These are phyloP conservation scores for Denticeps clupeoides DNA, from an alignment of 2,797 vertebrate genomes.

Conservation along the genomic window DNA sequence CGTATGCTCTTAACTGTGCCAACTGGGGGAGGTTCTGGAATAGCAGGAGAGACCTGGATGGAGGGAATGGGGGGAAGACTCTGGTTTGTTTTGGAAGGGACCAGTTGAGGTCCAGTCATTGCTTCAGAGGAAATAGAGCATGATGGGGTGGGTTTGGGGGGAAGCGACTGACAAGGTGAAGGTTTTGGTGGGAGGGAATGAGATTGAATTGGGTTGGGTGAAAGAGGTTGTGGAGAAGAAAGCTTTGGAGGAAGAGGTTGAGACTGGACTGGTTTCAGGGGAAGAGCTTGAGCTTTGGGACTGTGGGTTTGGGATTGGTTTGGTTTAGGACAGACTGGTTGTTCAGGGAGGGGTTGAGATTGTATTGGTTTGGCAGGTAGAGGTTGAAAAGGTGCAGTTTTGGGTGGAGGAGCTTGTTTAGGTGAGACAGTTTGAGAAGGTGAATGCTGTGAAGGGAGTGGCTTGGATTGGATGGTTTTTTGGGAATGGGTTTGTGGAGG, in stretches of 20 bases:
- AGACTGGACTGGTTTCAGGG: background rate
- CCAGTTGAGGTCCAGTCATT: too few relatives aligned
- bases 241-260: background rate
- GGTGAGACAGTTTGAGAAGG: too few relatives aligned
- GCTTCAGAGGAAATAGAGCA: too few relatives aligned
- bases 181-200: background rate
- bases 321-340: too few relatives aligned
- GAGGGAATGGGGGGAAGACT: background rate
- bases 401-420: too few relatives aligned
- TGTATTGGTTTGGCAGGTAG: background rate
- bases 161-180: constrained; percentile 29
- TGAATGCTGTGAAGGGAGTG: background rate
- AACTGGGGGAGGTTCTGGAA: constrained; percentile 55
- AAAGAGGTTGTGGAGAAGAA: background rate
- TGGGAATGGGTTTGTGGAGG: constrained; percentile 31
- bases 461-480: background rate
- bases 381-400: background rate
- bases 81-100: too few relatives aligned
- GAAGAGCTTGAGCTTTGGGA: background rate
- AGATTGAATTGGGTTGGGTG: constrained; percentile 2
- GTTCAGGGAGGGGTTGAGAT: background rate
- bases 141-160: too few relatives aligned
- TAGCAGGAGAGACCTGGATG: background rate
- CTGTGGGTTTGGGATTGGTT: too few relatives aligned
- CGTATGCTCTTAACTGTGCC: constrained; percentile 59